phyloP scores from a whole-genome alignment of 35 echinoderm and acorn worm genomes.

The Lytechinus variegatus region DNA sequence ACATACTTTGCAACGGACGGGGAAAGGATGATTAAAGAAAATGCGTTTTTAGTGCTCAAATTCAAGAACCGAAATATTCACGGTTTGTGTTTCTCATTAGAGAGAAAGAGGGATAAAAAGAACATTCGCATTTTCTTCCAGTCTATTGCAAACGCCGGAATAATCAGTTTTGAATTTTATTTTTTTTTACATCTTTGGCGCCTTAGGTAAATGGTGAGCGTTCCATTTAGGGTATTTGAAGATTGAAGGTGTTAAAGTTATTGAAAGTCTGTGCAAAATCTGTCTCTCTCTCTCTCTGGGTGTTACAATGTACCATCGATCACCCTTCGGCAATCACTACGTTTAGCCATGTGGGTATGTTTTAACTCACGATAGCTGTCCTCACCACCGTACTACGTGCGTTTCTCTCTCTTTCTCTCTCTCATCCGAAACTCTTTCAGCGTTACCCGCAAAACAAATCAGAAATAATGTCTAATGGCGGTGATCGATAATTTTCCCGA shows the following conservation, averaged over 20 bases:
- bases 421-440: not conserved
- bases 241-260: not conserved
- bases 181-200: not conserved
- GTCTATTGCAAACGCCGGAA: not conserved
- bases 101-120: no score
- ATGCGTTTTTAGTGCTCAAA: not conserved
- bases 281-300: not conserved
- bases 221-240: not conserved
- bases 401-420: not conserved
- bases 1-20: not conserved
- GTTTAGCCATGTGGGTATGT: not conserved
- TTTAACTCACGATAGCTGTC: not conserved
- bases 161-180: conserved; percentile 6
- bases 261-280: not conserved
- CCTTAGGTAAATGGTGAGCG: not conserved
- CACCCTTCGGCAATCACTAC: not conserved
- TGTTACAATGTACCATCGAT: not conserved
- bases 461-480: not conserved
- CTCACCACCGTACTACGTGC: not conserved
- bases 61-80: not conserved
- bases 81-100: not conserved
- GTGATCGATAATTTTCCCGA: not conserved
- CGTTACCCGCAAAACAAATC: not conserved
- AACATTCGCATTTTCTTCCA: not conserved
- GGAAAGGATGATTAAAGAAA: not conserved